These are phyloP conservation scores for Philantomba maxwellii DNA, from an alignment of 2,113 vertebrate species.

Conservation along the genomic window DNA sequence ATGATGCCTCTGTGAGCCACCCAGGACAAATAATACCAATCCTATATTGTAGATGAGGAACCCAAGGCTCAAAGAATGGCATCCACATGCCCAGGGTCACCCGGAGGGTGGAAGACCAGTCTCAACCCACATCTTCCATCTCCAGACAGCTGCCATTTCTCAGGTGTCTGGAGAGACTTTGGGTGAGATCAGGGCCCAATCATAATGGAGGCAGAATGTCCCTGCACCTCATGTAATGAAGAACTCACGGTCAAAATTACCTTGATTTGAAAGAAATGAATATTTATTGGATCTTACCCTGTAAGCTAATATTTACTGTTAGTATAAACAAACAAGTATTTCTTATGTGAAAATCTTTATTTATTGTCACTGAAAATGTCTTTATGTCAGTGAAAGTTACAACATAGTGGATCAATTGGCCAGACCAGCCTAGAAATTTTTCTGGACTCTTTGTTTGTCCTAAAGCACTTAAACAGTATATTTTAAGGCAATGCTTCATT, in stretches of 20 bases:
- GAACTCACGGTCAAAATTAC: background rate
- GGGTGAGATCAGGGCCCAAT: background rate
- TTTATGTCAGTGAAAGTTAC: background rate
- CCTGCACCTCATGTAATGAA: background rate
- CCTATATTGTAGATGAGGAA: background rate
- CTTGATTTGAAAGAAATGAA: background rate
- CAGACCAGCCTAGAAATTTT: background rate
- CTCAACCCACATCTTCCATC: background rate
- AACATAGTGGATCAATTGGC: background rate
- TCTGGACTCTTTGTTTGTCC: background rate
- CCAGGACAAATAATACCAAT: background rate
- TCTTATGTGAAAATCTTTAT: background rate
- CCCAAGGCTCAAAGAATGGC: background rate
- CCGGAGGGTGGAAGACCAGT: background rate
- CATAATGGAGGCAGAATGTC: background rate
- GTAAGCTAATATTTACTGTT: background rate
- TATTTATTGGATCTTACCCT: background rate
- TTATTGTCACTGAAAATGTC: background rate
- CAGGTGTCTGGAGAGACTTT: background rate
- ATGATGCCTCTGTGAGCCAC: background rate
- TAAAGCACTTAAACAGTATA: background rate
- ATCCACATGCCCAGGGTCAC: background rate
- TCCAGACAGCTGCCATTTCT: background rate
- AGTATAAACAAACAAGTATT: background rate
- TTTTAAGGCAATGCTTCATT: background rate